Conservation (phyloP, 2,113 vertebrate species). For the Sorex araneus region DNA sequence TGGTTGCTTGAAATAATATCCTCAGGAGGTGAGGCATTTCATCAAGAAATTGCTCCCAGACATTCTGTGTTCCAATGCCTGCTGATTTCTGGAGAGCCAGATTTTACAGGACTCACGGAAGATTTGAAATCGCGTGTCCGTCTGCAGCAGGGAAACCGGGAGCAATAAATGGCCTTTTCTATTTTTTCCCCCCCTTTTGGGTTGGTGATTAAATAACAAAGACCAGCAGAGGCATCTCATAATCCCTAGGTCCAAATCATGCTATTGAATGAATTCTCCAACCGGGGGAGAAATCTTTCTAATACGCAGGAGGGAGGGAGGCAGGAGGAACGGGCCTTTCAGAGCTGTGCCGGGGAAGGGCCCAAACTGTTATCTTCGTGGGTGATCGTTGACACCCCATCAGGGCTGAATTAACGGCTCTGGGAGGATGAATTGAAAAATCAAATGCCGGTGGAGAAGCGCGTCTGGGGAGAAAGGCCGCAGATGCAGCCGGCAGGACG, state of each 20-base stretch:
- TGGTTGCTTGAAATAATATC: slow-evolving; percentile 56
- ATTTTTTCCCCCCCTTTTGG: not conserved
- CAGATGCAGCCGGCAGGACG: not conserved
- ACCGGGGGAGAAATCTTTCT: slow-evolving; percentile 25
- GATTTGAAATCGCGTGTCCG: slow-evolving; percentile 41
- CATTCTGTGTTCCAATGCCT: not conserved
- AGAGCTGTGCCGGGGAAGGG: not conserved
- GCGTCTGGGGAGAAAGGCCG: not conserved
- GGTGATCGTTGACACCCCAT: not conserved
- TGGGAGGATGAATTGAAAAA: slow-evolving; percentile 50
- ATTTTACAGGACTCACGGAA: not conserved
- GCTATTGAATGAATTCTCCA: slow-evolving; percentile 23
- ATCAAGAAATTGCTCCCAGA: slow-evolving; percentile 44
- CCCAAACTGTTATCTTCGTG: slow-evolving; percentile 33
- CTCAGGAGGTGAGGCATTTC: not conserved
- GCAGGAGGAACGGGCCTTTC: slow-evolving; percentile 32
- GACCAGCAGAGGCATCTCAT: slow-evolving; percentile 19
- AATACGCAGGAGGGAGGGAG: slow-evolving; percentile 25
- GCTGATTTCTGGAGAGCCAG: not conserved
- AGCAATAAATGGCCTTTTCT: slow-evolving; percentile 30
- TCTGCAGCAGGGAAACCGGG: slow-evolving; percentile 15
- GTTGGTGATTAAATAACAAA: slow-evolving; percentile 62
- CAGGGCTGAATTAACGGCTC: slow-evolving; percentile 23
- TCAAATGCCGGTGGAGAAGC: not conserved
- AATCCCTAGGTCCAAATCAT: slow-evolving; percentile 56